Evolutionary conservation across 2,888 invertebrate species (phyloP).

Genomic region (Lasioglossum oenotherae): DNA sequence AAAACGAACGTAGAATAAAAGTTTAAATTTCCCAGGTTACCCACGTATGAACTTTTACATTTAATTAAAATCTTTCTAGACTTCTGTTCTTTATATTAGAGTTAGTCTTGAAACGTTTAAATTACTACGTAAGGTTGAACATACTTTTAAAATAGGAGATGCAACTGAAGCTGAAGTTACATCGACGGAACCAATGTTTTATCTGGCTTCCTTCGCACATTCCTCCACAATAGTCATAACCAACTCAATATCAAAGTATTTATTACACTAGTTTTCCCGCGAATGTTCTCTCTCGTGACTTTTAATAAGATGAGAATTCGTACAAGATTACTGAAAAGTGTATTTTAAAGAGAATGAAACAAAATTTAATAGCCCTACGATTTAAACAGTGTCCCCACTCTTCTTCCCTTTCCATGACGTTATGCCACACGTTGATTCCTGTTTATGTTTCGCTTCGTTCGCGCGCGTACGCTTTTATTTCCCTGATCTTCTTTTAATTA

Average conservation of each 20-base stretch:
- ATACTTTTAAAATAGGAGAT: neutral
- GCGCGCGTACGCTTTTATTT: too few relatives aligned
- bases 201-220: neutral
- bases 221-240: neutral
- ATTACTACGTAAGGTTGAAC: neutral
- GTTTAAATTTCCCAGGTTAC: neutral
- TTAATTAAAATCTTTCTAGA: neutral
- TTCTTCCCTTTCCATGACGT: too few relatives aligned
- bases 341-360: too few relatives aligned
- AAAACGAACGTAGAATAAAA: neutral
- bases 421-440: too few relatives aligned
- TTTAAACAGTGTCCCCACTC: too few relatives aligned
- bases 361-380: too few relatives aligned
- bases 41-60: neutral
- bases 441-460: too few relatives aligned
- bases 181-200: neutral
- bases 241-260: neutral
- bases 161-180: neutral
- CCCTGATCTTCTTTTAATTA: too few relatives aligned
- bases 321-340: too few relatives aligned
- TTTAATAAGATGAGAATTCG: neutral
- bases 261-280: neutral
- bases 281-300: too few relatives aligned
- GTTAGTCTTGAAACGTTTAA: too few relatives aligned
- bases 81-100: too few relatives aligned